Conservation (phyloP, 2,113 vertebrate genomes). For the Cynopterus brachyotis region DNA sequence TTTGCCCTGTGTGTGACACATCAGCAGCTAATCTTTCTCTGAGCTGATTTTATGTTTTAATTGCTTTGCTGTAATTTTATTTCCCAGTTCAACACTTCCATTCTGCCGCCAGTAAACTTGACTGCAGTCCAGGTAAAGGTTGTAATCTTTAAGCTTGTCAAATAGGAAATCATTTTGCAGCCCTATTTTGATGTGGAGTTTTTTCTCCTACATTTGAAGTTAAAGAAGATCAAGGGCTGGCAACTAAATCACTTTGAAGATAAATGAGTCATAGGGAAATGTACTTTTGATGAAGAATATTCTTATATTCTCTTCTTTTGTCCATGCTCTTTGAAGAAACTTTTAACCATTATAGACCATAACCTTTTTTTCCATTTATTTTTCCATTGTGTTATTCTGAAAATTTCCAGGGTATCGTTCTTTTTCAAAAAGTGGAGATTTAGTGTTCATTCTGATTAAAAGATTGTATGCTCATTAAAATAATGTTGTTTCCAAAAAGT, state of each 20-base stretch:
- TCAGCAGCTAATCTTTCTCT: neutral
- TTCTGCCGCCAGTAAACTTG: neutral
- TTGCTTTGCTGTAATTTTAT: conserved; percentile 27
- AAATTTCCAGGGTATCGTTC: neutral
- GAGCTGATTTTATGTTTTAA: neutral
- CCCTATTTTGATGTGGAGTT: neutral
- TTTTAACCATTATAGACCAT: neutral
- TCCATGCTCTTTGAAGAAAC: neutral
- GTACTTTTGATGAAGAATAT: neutral
- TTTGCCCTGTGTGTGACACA: neutral
- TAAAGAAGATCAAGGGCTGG: neutral
- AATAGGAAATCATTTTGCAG: neutral
- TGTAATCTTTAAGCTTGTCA: conserved; percentile 36
- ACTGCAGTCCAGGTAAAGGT: neutral
- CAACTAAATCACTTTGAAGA: neutral
- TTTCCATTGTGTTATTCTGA: neutral
- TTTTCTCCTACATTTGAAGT: neutral
- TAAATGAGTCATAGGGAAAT: neutral
- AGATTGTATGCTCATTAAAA: neutral
- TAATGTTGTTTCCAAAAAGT: neutral
- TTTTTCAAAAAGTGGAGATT: neutral
- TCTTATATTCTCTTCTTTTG: neutral
- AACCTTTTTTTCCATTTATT: neutral
- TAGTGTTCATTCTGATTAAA: neutral
- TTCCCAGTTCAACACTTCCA: neutral